Conservation (phyloP, 2,797 vertebrate genomes). For the Myripristis murdjan region DNA sequence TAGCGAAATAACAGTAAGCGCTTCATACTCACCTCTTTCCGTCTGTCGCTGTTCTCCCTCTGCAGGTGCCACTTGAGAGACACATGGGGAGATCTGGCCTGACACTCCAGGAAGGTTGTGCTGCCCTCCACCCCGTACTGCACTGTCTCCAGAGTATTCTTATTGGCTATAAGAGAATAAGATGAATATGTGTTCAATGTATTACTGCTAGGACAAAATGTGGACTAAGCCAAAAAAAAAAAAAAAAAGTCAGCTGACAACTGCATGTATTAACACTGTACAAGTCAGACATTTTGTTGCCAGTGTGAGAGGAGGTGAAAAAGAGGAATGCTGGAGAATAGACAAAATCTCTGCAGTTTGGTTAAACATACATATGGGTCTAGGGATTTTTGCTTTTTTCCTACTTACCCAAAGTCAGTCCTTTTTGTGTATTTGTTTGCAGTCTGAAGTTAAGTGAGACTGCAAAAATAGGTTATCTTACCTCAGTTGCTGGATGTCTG, state of each 20-base stretch:
- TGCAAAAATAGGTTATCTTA: too few species aligned
- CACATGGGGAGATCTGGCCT: constrained; percentile 95
- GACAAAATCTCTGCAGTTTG: too few species aligned
- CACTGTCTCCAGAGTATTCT: constrained; percentile 91
- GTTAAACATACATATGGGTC: too few species aligned
- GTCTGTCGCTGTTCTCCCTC: constrained; percentile 95
- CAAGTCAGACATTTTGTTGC: background rate
- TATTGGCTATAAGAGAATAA: constrained; percentile 87
- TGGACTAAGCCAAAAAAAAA: background rate
- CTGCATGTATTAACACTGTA: background rate
- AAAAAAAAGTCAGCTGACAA: background rate
- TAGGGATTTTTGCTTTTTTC: background rate
- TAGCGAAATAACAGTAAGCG: background rate
- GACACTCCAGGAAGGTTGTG: constrained; percentile 96
- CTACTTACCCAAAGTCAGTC: too few species aligned
- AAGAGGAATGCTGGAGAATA: too few species aligned
- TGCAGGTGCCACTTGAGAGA: constrained; percentile 97
- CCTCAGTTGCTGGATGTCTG: too few species aligned
- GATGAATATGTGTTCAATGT: background rate
- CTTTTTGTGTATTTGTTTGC: too few species aligned
- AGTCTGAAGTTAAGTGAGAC: too few species aligned
- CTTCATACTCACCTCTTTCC: constrained; percentile 90
- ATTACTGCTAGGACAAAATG: background rate
- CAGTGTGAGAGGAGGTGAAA: too few species aligned
- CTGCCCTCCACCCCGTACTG: constrained; percentile 98